These are phyloP conservation scores for Diadromus collaris DNA, from an alignment of 2,888 invertebrate genomes.

Conservation along the genomic window DNA sequence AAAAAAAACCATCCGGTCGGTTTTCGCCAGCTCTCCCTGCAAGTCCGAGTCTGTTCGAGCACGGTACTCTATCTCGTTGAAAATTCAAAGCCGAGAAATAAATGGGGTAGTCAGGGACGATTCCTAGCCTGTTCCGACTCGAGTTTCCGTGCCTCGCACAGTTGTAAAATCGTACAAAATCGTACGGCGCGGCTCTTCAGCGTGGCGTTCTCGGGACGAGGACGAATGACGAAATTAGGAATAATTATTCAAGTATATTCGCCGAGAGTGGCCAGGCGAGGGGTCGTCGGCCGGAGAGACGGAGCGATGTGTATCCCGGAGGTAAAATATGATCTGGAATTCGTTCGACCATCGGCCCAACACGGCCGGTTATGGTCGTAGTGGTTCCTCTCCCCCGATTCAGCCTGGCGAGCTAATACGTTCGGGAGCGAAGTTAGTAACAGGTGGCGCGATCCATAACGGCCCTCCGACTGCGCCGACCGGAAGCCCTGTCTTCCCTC, in stretches of 20 bases:
- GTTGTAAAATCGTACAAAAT: constrained; percentile 56
- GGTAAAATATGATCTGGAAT: constrained; percentile 77
- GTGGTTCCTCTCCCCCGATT: constrained; percentile 30
- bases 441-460: constrained; percentile 79
- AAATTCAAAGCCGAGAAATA: constrained; percentile 62
- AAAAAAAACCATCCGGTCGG: no score
- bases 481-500: constrained; percentile 45
- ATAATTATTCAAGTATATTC: constrained; percentile 76
- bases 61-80: constrained; percentile 49
- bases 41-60: background rate
- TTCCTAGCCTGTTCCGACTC: constrained; percentile 31
- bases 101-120: constrained; percentile 56
- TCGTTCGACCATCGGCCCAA: constrained; percentile 70
- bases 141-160: background rate
- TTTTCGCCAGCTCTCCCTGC: no score
- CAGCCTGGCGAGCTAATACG: constrained; percentile 73
- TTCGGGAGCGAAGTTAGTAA: constrained; percentile 77
- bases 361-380: constrained; percentile 56
- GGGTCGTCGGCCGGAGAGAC: background rate
- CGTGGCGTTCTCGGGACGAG: constrained; percentile 44
- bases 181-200: constrained; percentile 51
- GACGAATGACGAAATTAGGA: constrained; percentile 74
- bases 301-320: constrained; percentile 55
- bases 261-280: constrained; percentile 47
- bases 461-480: constrained; percentile 46